Evolutionary conservation across 2,113 vertebrate species (phyloP).

Genomic region (Pomatostomus ruficeps): DNA sequence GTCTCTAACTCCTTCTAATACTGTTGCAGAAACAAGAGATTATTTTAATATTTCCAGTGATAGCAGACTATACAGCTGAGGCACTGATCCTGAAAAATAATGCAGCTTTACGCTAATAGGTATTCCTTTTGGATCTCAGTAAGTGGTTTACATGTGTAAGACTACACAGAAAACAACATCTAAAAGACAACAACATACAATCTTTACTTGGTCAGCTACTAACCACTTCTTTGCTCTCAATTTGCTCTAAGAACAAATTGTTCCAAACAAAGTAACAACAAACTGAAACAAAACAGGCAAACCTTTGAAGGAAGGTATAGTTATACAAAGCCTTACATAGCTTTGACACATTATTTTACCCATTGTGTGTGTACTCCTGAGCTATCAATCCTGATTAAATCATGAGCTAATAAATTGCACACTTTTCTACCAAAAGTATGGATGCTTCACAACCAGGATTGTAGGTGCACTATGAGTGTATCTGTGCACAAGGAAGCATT

Average conservation of each 20-base stretch:
- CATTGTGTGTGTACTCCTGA: not conserved
- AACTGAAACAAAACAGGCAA: not conserved
- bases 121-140: not conserved
- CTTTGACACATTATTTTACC: not conserved
- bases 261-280: not conserved
- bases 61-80: not conserved
- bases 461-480: not conserved
- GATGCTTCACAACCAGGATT: not conserved
- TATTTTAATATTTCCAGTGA: not conserved
- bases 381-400: not conserved
- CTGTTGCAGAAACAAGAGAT: not conserved
- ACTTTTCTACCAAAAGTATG: not conserved
- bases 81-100: not conserved
- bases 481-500: not conserved
- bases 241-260: not conserved
- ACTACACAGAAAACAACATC: not conserved
- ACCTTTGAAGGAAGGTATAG: not conserved
- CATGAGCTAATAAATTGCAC: not conserved
- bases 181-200: not conserved
- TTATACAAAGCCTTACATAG: not conserved
- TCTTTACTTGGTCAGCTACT: not conserved
- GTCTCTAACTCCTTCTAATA: not conserved
- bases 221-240: not conserved
- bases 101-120: not conserved
- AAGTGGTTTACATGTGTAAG: not conserved